Base-by-base conservation (phyloP, 1,140 invertebrate species). In the Halyomorpha halys region DNA sequence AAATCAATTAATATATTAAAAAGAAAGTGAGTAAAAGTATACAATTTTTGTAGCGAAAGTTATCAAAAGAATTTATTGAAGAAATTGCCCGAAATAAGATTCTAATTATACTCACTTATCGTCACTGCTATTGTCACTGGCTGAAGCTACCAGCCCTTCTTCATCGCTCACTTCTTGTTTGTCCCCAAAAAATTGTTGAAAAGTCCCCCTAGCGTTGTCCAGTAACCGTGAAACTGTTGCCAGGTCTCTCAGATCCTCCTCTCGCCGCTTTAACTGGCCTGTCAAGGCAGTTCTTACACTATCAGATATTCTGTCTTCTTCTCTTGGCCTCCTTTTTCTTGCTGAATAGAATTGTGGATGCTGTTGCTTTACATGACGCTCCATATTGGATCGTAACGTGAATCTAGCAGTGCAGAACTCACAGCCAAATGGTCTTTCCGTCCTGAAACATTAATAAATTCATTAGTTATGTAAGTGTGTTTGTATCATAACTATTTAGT, bases 291-390 rank as follows among this genome's bases (percentile, higher is more conserved):
- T 18, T 59, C 51, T 61, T 39, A 61, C 19, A 16, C 23, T 25
- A 25, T 15, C 18, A 25, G 53, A 23, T 15, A 23, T 15, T 23
- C 23, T 23, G 14, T 25, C 53, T 5, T 23, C 19, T 15, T 56
- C 53, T 15, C 53, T 21, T 23, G 53, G 18, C 23, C 59, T 23
- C 65, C 66, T 39, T 69, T 63, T 45, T 53, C 87, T 76, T 63
- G 89, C 86, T 56, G 84, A 87, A 87, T 90, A 94, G 68, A 82
- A 84, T 60, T 91, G 86, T 0, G 91, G 91, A 78, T 95, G 92
- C 70, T 94, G 91, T 69, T 94, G 90, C 72, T 95, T 95, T 0
- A 94, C 88, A 66, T 96, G 92, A 0, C 91, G 77, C 74, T 95
- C 91, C 90, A 94, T 94, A 71, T 94, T 94, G 9, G 90, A 66